Percentiles rank a stretch among this genome's conserved stretches.
phyloP scores from a whole-genome alignment of 2,113 vertebrate species.

The Galemys pyrenaicus region DNA sequence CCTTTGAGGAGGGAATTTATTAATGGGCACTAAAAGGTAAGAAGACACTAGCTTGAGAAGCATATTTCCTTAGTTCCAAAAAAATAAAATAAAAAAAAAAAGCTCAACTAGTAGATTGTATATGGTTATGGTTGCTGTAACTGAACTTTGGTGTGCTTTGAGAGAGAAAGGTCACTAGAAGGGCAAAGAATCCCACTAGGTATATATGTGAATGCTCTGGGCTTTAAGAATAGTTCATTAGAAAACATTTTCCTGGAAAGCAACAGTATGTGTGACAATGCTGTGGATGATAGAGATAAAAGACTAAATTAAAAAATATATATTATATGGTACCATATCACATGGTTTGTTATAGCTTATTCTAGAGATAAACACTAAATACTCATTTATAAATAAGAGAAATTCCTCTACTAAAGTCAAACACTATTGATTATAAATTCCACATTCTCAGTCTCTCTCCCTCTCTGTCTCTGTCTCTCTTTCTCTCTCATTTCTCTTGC shows the following conservation, averaged over 20 bases:
- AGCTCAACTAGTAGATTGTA: neutral
- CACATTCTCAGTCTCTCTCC: neutral
- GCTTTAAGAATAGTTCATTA: neutral
- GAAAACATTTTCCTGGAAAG: slow-evolving; percentile 11
- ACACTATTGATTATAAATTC: neutral
- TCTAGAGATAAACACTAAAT: neutral
- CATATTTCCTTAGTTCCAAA: neutral
- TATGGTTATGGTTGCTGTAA: neutral
- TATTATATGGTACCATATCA: neutral
- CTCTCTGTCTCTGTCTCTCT: too few relatives aligned
- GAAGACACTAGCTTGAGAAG: neutral
- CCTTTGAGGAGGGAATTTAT: neutral
- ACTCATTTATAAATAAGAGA: neutral
- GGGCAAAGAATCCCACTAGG: neutral
- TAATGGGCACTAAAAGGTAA: neutral
- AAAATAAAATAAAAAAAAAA: neutral
- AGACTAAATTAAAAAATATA: neutral
- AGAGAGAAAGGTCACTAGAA: neutral
- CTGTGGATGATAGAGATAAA: neutral
- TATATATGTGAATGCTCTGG: too few relatives aligned
- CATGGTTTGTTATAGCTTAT: neutral
- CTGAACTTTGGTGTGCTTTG: neutral
- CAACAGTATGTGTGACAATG: neutral
- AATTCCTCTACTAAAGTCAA: neutral
- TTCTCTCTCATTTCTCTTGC: too few relatives aligned